phyloP scores from a whole-genome alignment of 2,888 invertebrate genomes.

The Drosophila limbata region DNA sequence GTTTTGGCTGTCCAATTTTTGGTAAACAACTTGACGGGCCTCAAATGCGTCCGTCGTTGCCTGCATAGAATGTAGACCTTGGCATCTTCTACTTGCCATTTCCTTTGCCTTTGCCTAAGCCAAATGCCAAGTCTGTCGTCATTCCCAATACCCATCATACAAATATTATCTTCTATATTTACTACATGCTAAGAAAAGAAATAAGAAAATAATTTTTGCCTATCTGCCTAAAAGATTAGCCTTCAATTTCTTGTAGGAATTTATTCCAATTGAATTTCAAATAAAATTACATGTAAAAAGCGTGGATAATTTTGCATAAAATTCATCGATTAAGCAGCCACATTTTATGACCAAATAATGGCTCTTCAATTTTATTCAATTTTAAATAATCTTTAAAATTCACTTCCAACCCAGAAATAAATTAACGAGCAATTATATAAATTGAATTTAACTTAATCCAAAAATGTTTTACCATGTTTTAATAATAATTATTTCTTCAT shows the following conservation, averaged over 20 bases:
- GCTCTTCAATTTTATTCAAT: background rate
- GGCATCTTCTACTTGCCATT: conserved; percentile 10
- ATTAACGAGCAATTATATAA: background rate
- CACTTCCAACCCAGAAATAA: background rate
- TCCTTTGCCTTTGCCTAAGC: background rate
- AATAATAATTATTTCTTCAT: background rate
- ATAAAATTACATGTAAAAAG: conserved; percentile 51
- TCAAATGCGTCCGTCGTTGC: conserved; percentile 14
- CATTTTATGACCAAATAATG: background rate
- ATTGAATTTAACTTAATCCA: background rate
- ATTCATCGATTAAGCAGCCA: conserved; percentile 21
- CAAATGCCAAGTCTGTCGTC: conserved; percentile 4
- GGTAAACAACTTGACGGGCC: conserved; percentile 61
- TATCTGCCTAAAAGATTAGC: conserved; percentile 18
- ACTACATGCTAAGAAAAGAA: conserved; percentile 29
- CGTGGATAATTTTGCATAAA: conserved; percentile 45
- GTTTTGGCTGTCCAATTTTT: conserved; percentile 64
- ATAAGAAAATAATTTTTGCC: background rate
- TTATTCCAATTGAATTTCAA: conserved; percentile 56
- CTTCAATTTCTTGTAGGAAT: conserved; percentile 43
- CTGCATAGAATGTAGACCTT: conserved; percentile 41
- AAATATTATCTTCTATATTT: conserved; percentile 43
- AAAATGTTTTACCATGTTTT: background rate
- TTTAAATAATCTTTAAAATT: background rate
- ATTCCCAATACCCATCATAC: conserved; percentile 1